Evolutionary conservation across 2,797 vertebrate genomes (phyloP).

Genomic region (Fringilla coelebs): DNA sequence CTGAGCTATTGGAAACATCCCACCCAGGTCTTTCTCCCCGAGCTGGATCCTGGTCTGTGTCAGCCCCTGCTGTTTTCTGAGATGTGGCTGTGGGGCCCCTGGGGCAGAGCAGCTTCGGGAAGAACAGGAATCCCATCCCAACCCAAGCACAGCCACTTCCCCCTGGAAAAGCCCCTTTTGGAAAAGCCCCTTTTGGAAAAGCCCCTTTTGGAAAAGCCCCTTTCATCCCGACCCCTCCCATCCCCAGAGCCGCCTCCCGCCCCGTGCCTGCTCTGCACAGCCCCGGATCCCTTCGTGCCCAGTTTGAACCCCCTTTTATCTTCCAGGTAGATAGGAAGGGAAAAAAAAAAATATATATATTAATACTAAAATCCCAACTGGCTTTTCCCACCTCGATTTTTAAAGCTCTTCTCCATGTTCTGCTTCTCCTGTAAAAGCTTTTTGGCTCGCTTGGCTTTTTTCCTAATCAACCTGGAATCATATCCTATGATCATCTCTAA

Average conservation of each 20-base stretch:
- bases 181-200: background rate
- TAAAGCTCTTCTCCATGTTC: slow-evolving; percentile 36
- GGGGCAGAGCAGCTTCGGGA: background rate
- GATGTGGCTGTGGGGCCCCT: fast-evolving
- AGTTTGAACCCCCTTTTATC: background rate
- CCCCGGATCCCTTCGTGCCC: background rate
- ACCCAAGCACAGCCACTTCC: background rate
- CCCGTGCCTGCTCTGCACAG: background rate
- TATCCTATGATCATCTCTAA: slow-evolving; percentile 69
- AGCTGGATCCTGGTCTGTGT: background rate
- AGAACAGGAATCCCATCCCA: background rate
- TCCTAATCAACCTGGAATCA: slow-evolving; percentile 69
- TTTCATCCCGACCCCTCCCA: background rate
- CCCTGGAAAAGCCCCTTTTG: background rate
- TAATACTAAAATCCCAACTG: background rate
- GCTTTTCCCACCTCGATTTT: slow-evolving; percentile 1
- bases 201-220: background rate
- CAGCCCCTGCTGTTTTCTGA: background rate
- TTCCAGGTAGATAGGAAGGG: background rate
- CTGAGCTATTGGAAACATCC: fast-evolving
- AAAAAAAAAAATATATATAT: background rate
- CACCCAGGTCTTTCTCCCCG: fast-evolving
- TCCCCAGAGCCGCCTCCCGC: background rate
- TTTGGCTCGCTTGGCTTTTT: slow-evolving; percentile 72
- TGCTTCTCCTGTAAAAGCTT: slow-evolving; percentile 59